Evolutionary conservation across 2,113 vertebrate species (phyloP), one percentile per base, ranked within the genome.

Genomic region (Rhinichthys klamathensis): DNA sequence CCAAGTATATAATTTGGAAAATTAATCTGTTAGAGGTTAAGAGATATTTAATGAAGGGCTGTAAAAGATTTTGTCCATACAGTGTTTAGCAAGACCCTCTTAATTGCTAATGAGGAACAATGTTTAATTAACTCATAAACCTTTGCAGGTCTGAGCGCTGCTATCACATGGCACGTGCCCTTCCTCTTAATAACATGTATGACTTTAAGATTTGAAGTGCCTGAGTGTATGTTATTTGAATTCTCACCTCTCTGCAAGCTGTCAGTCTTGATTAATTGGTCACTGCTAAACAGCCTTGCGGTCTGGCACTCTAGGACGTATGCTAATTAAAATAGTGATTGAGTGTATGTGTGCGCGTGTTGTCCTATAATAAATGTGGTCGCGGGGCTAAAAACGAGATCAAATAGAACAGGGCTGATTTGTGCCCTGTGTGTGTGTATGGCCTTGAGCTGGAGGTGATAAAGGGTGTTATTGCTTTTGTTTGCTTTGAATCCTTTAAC

Each of bases 261-360:
- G 92, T 92, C 93, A 92, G 81, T 84, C 91, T 91, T 92, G 92
- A 94, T 94, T 93, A 94, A 94, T 93, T 92, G 90, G 86, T 83
- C 76, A 67, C 88, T 61, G 91, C 90, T 93, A 91, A 94, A 93
- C 90, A 92, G 63, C 86, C 75, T 65, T 41, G 80, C 41, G 18
- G 80, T 35, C 87, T 91, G 90, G 92, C 90, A 92, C 91, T 90
- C 87, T 87, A 90, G 87, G 89, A 89, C 84, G 87, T 86, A 32
- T 91, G 80, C 91, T 93, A 90, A 92, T 93, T 92, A 94, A 92
- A 69, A 72, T 56, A 70, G 63, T 70, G 84, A 58, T 67, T 60
- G 84, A 70, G 27, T 60, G 61, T 41, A 63, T 72, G 63, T 79
- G 83, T 76, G 25, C 16, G 23, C 38, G 35, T 41, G 56, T 77